Evolutionary conservation across 2,888 invertebrate species (phyloP), one percentile per base, ranked within the genome.

Genomic region (Ormyrus pomaceus): DNA sequence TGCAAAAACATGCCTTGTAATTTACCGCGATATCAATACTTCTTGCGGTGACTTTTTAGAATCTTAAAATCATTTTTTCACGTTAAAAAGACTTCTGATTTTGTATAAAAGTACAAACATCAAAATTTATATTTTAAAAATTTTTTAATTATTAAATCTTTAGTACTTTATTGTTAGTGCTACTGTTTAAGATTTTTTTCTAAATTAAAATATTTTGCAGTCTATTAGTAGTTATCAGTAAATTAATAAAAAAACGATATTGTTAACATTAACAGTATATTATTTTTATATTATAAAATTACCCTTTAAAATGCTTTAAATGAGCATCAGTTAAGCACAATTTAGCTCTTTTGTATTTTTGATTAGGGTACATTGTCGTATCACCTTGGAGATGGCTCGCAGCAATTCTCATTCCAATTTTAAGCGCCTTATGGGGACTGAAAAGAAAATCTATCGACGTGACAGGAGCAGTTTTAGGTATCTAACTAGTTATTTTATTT

Each of bases 381-480:
- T 93, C 94, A 8, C 95, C 95, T 7, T 92, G 92, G 82, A 91
- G 95, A 88, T 95, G 95, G 94, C 89, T 95, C 61, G 89, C 92
- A 2, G 92, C 95, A 0, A 92, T 94, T 77, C 87, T 94, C 4
- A 91, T 94, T 82, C 95, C 96, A 3, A 88, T 95, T 19, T 83
- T 93, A 0, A 91, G 96, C 74, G 93, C 94, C 80, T 88, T 93
- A 0, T 94, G 95, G 91, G 96, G 95, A 0, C 89, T 95, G 82
- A 94, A 92, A 81, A 94, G 93, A 82, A 94, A 94, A 83, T 95
- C 95, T 85, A 91, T 97, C 0, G 94, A 93, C 86, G 88, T 92
- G 19, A 95, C 94, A 83, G 97, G 96, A 53, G 96, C 95, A 2
- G 82, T 94, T 4, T 91, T 95, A 81, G 93, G 93, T 93, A 34